phyloP scores from a whole-genome alignment of 2,888 invertebrate genomes.

The Drosophila mimetica region DNA sequence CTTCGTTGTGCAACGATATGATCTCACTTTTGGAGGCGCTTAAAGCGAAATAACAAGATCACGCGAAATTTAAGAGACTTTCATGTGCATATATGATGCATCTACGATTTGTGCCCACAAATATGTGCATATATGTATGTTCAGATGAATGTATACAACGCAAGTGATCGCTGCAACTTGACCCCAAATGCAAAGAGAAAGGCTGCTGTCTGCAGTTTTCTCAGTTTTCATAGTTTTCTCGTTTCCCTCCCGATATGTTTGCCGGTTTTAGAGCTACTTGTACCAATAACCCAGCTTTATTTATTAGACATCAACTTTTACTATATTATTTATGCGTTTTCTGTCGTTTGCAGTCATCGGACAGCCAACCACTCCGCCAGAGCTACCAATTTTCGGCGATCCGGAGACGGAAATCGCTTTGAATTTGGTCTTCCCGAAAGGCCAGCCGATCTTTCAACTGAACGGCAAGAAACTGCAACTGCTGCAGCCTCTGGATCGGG shows the following conservation, averaged over 20 bases:
- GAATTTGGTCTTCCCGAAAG: conserved; percentile 92
- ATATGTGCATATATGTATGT: conserved; percentile 8
- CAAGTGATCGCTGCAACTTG: conserved; percentile 41
- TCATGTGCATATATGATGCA: conserved; percentile 16
- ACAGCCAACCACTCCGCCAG: conserved; percentile 92
- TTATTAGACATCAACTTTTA: conserved; percentile 12
- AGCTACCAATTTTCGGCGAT: conserved; percentile 93
- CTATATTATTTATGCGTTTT: conserved; percentile 35
- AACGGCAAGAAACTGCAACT: conserved; percentile 93
- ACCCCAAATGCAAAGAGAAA: conserved; percentile 66
- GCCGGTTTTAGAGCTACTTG: conserved; percentile 11
- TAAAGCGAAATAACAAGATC: conserved; percentile 7
- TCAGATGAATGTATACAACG: conserved; percentile 19
- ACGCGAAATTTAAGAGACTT: conserved; percentile 8
- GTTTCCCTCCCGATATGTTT: conserved; percentile 10
- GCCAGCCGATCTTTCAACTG: conserved; percentile 90
- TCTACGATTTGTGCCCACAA: neutral
- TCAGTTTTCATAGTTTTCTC: conserved; percentile 7
- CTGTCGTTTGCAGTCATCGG: conserved; percentile 89
- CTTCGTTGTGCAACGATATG: conserved; percentile 6
- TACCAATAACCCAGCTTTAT: conserved; percentile 30
- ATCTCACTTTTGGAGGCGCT: conserved; percentile 1
- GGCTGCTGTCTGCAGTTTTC: conserved; percentile 44
- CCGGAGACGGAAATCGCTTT: conserved; percentile 91
- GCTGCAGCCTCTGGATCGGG: conserved; percentile 92